Evolutionary conservation across 2,113 vertebrate species (phyloP), one percentile per base, ranked within the genome.

Genomic region (Geothlypis trichas): DNA sequence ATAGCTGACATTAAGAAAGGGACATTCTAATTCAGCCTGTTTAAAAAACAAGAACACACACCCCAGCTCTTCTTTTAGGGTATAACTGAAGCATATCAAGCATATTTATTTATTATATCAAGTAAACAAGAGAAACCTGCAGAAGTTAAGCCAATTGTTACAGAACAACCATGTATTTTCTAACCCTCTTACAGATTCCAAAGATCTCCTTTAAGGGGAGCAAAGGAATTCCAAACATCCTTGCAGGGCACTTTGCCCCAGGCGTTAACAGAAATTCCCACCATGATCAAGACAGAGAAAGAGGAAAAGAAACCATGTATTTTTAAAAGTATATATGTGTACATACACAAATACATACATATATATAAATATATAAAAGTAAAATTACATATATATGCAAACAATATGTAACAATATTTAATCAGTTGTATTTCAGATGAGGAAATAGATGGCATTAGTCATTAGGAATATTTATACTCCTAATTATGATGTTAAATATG

Each of bases 181-280:
- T 95, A 95, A 91, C 79, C 83, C 83, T 95, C 69, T 84, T 91
- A 93, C 52, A 86, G 88, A 94, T 69, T 96, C 84, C 78, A 96
- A 94, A 93, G 83, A 97, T 92, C 96, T 96, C 95, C 87, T 97
- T 95, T 94, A 78, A 62, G 77, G 63, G 68, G 44, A 96, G 89
- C 84, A 96, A 97, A 97, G 77, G 96, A 97, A 97, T 98, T 98
- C 89, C 88, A 97, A 87, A 85, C 95, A 97, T 98, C 92, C 63
- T 96, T 96, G 67, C 84, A 93, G 85, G 90, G 91, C 88, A 84
- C 92, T 96, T 94, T 92, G 90, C 92, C 71, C 13, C 91, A 97
- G 97, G 94, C 95, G 91, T 88, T 94, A 94, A 96, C 91, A 81
- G 87, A 97, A 97, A 97, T 97, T 95, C 91, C 95, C 91, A 97